Evolutionary conservation across 2,113 vertebrate genomes (phyloP).

Genomic region (Galeopterus variegatus): DNA sequence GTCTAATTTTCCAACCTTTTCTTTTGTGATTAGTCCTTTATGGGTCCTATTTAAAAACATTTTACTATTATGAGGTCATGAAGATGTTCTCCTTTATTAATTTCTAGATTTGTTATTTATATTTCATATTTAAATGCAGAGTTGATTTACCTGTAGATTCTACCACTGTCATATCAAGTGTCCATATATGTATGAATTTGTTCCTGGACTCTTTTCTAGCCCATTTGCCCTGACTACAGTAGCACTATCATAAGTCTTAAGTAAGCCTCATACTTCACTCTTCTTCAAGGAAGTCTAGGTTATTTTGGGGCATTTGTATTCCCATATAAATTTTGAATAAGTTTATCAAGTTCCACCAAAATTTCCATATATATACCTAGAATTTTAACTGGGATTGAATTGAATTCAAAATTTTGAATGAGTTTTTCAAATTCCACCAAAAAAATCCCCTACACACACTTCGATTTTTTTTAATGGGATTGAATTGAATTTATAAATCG

Average conservation of each 20-base stretch:
- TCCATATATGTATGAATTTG: neutral
- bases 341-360: neutral
- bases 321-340: neutral
- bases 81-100: neutral
- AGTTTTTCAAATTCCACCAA: neutral
- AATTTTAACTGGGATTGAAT: neutral
- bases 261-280: neutral
- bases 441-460: neutral
- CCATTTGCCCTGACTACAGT: neutral
- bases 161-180: neutral
- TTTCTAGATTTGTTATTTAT: slow-evolving; percentile 21
- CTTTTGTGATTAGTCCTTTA: neutral
- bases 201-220: neutral
- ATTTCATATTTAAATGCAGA: neutral
- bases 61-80: neutral
- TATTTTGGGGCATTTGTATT: neutral
- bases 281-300: neutral
- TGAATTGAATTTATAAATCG: slow-evolving; percentile 28
- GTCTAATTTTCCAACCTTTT: neutral
- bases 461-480: neutral
- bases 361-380: neutral
- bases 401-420: neutral
- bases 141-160: neutral
- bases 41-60: neutral
- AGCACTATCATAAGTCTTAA: neutral